These are phyloP conservation scores for Brachypalpus laphriformis DNA, from an alignment of 2,888 invertebrate genomes.

Conservation along the genomic window DNA sequence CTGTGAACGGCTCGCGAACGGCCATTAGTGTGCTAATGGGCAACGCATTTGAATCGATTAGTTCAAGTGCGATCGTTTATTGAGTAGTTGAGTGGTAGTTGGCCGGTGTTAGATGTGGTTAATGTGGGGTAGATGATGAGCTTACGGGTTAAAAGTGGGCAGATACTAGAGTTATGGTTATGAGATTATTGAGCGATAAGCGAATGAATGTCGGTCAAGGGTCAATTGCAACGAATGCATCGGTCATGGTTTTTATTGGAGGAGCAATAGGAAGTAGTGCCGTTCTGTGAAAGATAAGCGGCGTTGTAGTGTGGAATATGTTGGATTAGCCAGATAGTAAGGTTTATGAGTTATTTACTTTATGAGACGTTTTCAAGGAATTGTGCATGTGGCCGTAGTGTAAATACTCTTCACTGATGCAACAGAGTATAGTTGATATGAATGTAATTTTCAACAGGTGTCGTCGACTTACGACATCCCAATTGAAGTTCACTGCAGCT, in stretches of 20 bases:
- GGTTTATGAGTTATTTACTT: neutral
- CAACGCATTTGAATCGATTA: slow-evolving; percentile 73
- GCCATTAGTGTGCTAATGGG: slow-evolving; percentile 67
- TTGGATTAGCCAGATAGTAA: neutral
- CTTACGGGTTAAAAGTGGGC: slow-evolving; percentile 33
- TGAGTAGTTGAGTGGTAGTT: slow-evolving; percentile 60
- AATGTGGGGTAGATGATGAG: slow-evolving; percentile 40
- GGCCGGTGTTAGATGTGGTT: slow-evolving; percentile 9
- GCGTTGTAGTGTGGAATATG: neutral
- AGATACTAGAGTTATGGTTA: slow-evolving; percentile 56
- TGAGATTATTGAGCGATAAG: slow-evolving; percentile 56
- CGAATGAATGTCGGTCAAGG: slow-evolving; percentile 43
- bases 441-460: too few species aligned
- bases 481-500: too few species aligned
- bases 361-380: too few species aligned
- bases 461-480: too few species aligned
- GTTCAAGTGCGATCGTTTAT: slow-evolving; percentile 69
- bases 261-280: slow-evolving; percentile 10
- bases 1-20: slow-evolving; percentile 22
- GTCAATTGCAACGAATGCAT: slow-evolving; percentile 59
- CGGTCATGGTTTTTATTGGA: slow-evolving; percentile 46
- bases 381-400: too few species aligned
- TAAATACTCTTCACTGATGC: too few species aligned
- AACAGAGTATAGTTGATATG: too few species aligned
- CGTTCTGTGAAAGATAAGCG: slow-evolving; percentile 12